phyloP scores from a whole-genome alignment of 1,140 invertebrate genomes.

The Bursaphelenchus mucronatus region DNA sequence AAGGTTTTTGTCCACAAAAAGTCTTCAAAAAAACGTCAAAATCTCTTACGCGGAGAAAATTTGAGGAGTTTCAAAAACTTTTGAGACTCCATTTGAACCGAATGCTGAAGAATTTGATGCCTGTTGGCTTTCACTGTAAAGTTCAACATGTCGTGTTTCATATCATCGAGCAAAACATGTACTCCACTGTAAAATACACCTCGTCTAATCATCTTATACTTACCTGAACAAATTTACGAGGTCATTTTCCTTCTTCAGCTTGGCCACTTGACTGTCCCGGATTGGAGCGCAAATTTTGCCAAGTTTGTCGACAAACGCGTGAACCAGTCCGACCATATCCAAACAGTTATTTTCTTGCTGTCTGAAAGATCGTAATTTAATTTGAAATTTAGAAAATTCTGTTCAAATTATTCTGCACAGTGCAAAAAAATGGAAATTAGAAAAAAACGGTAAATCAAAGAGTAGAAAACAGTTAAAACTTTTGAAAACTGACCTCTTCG shows the following conservation, averaged over 20 bases:
- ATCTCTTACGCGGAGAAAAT: slow-evolving; percentile 12
- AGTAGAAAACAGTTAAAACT: too few species aligned
- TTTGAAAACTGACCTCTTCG: neutral
- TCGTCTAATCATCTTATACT: neutral
- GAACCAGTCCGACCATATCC: slow-evolving; percentile 1
- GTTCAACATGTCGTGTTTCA: slow-evolving; percentile 20
- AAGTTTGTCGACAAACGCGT: slow-evolving; percentile 9
- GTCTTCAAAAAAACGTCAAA: too few species aligned
- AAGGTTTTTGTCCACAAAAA: too few species aligned
- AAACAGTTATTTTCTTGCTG: slow-evolving; percentile 9
- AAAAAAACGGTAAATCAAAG: too few species aligned
- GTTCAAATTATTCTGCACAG: too few species aligned
- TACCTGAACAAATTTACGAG: slow-evolving; percentile 10
- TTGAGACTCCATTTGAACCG: slow-evolving; percentile 4
- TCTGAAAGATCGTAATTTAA: neutral
- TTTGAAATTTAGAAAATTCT: too few species aligned
- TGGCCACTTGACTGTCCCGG: slow-evolving; percentile 9
- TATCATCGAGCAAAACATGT: neutral
- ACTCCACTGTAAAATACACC: slow-evolving; percentile 3
- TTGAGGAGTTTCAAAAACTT: slow-evolving; percentile 21
- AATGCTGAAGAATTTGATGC: slow-evolving; percentile 18
- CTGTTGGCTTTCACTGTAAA: slow-evolving; percentile 10
- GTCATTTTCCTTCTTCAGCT: slow-evolving; percentile 2
- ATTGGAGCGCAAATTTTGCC: slow-evolving; percentile 19
- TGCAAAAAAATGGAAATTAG: too few species aligned